Conservation (phyloP, 2,797 vertebrate genomes). For the Sebastes matsubarae region DNA sequence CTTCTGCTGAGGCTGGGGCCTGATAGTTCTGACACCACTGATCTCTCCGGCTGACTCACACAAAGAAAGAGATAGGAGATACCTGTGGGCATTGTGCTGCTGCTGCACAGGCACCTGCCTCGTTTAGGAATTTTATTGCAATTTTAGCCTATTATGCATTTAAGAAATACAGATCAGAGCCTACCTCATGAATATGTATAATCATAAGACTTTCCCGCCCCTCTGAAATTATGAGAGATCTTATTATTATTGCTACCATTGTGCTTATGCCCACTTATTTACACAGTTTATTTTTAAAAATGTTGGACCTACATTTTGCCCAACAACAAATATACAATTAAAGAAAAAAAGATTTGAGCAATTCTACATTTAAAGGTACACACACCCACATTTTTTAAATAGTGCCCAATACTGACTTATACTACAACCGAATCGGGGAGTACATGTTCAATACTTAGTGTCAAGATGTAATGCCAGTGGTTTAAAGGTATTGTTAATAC, state of each 20-base stretch:
- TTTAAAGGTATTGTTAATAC: not conserved
- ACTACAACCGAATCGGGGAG: not conserved
- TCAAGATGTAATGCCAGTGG: not conserved
- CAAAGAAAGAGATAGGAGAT: slow-evolving; percentile 61
- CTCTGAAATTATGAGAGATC: not conserved
- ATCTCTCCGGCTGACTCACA: slow-evolving; percentile 76
- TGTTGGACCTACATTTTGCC: not conserved
- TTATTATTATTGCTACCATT: not conserved
- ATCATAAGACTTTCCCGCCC: not conserved
- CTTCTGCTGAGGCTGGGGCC: slow-evolving; percentile 64
- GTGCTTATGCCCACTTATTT: not conserved
- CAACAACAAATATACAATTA: not conserved
- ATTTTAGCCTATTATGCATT: slow-evolving; percentile 22
- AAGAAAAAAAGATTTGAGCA: not conserved
- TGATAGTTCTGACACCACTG: slow-evolving; percentile 77
- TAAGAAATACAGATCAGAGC: not conserved
- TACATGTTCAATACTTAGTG: not conserved
- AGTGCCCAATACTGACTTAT: not conserved
- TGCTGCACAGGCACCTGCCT: slow-evolving; percentile 52
- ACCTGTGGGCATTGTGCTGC: slow-evolving; percentile 60
- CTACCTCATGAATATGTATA: not conserved
- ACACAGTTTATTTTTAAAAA: not conserved
- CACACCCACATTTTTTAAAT: not conserved
- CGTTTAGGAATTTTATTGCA: slow-evolving; percentile 1
- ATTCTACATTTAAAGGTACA: not conserved